Percentiles rank a stretch among this genome's conserved stretches.
These are phyloP conservation scores for Aphidius ervi DNA, from an alignment of 1,140 invertebrate genomes.

Conservation along the genomic window DNA sequence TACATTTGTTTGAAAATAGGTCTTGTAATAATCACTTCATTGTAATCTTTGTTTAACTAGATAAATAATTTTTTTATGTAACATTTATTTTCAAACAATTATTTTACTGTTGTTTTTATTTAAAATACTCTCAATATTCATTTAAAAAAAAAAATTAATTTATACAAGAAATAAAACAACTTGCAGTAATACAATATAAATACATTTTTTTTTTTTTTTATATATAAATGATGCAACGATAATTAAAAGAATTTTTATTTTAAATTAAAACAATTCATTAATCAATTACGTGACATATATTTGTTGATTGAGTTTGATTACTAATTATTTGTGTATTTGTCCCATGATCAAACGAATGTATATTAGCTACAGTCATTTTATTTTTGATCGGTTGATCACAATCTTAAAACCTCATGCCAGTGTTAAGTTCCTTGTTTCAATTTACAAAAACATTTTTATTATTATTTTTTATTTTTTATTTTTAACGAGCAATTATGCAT, in stretches of 20 bases:
- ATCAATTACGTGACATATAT: slow-evolving; percentile 16
- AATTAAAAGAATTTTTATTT: slow-evolving; percentile 9
- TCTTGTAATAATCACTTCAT: neutral
- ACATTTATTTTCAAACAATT: no score
- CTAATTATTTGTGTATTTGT: slow-evolving; percentile 7
- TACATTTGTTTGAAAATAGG: slow-evolving; percentile 2
- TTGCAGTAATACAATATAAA: no score
- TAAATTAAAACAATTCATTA: slow-evolving; percentile 21
- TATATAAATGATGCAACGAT: slow-evolving; percentile 9
- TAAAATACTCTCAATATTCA: neutral
- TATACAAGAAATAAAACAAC: no score
- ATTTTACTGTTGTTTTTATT: no score
- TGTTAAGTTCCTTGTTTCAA: slow-evolving; percentile 10
- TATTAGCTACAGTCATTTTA: no score
- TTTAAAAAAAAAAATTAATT: no score
- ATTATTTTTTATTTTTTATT: slow-evolving; percentile 8
- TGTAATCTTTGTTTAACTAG: no score
- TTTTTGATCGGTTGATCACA: neutral
- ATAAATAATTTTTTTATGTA: neutral
- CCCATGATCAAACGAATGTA: neutral
- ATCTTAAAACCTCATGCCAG: slow-evolving; percentile 18
- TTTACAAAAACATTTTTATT: slow-evolving; percentile 5
- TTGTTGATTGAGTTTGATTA: slow-evolving; percentile 13
- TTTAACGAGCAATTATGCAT: slow-evolving; percentile 21
- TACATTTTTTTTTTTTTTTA: slow-evolving; percentile 12